Base-by-base conservation (phyloP, 1,140 invertebrate species). In the Drosophila funebris region DNA sequence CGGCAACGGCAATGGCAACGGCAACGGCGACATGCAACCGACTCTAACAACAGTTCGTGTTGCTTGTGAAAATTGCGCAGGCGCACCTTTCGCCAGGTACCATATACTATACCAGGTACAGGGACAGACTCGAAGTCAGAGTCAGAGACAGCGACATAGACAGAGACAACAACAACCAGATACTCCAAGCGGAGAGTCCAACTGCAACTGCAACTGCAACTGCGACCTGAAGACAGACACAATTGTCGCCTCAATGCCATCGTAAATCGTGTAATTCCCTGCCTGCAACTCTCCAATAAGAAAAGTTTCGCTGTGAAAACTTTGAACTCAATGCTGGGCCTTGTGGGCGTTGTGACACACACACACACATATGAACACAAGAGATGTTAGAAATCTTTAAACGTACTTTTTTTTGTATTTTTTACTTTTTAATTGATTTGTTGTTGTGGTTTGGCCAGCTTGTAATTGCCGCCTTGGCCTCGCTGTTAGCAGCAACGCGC, bases 361-460 rank as follows among this genome's bases (percentile, higher is more conserved):
- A 52, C 24, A 13, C 33, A n/a, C 3, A 36, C 16, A 33, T 37
- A 27, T 27, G 11, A 64, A 36, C 16, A 33, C 41, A 27, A 46
- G 11, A 64, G 56, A 48, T 73, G 53, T 54, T 29, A 24, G 16
- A 69, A 62, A 61, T 33, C 53, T 57, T 36, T 54, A 44, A 46
- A 46, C 22, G 22, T 58, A 4, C 31, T 33, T 41, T 62, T 53
- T 43, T 20, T 11, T 8, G n/a, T n/a, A n/a, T n/a, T n/a, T n/a
- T n/a, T n/a, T n/a, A n/a, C 6, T 43, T 88, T 87, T 87, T 87
- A 87, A 87, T 87, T 87, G 83, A 87, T 87, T 87, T 82, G 80
- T 85, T 76, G 68, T 76, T 73, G 60, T 33, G 48, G 61, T 39
- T 41, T 20, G 74, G 58, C 46, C 46, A 36, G 37, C 73, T 37